Evolutionary conservation across 2,113 vertebrate species (phyloP).

Genomic region (Rhineura floridana): DNA sequence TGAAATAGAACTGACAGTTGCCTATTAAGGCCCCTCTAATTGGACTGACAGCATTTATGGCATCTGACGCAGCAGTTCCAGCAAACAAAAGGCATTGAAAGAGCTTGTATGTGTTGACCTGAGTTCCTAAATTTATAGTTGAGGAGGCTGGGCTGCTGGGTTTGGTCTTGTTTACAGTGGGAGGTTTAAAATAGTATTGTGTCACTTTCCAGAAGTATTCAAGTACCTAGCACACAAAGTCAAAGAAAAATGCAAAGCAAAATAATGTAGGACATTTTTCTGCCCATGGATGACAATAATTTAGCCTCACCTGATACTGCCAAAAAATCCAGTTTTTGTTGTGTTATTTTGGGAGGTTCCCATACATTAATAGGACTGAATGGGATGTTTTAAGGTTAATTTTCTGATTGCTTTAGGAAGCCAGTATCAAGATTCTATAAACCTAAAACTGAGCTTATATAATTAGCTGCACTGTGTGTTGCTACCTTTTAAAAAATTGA

Average conservation of each 20-base stretch:
- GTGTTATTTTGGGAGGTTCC: background rate
- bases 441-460: background rate
- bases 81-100: background rate
- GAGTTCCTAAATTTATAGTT: background rate
- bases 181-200: background rate
- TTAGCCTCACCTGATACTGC: background rate
- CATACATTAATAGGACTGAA: background rate
- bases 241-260: background rate
- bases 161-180: background rate
- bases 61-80: background rate
- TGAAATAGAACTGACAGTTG: background rate
- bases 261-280: background rate
- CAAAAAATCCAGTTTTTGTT: background rate
- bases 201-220: background rate
- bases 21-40: conserved; percentile 46
- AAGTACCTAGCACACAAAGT: background rate
- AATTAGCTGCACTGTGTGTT: background rate
- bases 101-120: background rate
- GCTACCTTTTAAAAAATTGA: background rate
- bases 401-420: no score
- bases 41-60: conserved; percentile 8
- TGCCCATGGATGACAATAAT: background rate
- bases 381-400: background rate
- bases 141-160: background rate
- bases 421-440: background rate